Percentiles rank a stretch among this genome's conserved stretches.
Evolutionary conservation across 1,140 invertebrate species (phyloP).

Genomic region (Phortica variegata): DNA sequence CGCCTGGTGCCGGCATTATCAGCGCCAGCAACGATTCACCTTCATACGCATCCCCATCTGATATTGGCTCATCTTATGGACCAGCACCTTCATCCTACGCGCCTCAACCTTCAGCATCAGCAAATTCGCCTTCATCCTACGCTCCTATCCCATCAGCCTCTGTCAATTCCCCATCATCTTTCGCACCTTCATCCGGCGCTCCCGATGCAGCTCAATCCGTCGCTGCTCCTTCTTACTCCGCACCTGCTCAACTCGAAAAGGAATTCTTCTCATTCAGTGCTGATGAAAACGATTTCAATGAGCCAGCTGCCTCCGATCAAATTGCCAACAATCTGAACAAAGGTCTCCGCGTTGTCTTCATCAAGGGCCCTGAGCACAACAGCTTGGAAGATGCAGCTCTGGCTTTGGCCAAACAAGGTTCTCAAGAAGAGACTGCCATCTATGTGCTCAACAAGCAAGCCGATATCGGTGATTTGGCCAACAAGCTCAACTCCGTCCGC

Average conservation of each 20-base stretch:
- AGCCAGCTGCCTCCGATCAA: constrained; percentile 29
- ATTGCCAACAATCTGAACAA: constrained; percentile 28
- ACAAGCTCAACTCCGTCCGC: constrained; percentile 35
- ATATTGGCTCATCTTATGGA: constrained; percentile 13
- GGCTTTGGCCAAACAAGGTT: constrained; percentile 40
- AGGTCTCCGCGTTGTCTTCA: constrained; percentile 45
- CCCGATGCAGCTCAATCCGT: constrained; percentile 19
- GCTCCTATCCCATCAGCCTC: not conserved
- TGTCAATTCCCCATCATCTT: constrained; percentile 1
- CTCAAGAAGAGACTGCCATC: constrained; percentile 47
- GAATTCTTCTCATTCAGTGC: constrained; percentile 47
- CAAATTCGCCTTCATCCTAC: constrained; percentile 6
- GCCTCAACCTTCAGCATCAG: no score
- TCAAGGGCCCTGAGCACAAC: constrained; percentile 45
- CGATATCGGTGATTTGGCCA: constrained; percentile 41
- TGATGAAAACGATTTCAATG: constrained; percentile 38
- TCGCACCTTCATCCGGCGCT: constrained; percentile 4
- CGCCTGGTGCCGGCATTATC: not conserved
- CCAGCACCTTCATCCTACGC: constrained; percentile 2
- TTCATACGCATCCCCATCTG: no score
- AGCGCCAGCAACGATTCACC: not conserved
- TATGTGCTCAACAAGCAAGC: constrained; percentile 51
- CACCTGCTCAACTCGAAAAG: constrained; percentile 39
- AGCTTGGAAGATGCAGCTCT: constrained; percentile 44
- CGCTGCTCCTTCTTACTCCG: constrained; percentile 19